These are phyloP conservation scores for Ptychadena robeensis DNA, from an alignment of 2,797 vertebrate species.

Conservation along the genomic window DNA sequence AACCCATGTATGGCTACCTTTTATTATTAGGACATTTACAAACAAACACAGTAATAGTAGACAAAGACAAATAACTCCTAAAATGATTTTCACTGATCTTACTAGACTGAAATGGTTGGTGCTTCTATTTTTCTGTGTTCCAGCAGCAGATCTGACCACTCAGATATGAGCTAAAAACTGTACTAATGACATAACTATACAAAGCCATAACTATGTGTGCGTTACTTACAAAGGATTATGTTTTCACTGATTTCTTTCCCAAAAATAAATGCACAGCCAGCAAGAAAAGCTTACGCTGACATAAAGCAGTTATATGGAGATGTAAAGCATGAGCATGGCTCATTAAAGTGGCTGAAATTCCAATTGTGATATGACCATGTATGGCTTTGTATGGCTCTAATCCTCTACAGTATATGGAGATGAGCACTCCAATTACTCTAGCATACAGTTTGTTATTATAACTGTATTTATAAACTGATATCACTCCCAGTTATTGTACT, in stretches of 20 bases:
- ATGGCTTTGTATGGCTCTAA: background rate
- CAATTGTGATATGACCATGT: constrained; percentile 37
- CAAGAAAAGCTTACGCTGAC: background rate
- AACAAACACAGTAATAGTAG: too few species aligned
- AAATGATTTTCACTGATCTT: too few species aligned
- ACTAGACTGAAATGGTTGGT: too few species aligned
- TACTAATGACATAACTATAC: too few species aligned
- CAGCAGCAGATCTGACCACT: too few species aligned
- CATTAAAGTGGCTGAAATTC: background rate
- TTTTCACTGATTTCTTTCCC: background rate
- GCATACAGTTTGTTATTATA: constrained; percentile 9
- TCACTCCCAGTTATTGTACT: background rate
- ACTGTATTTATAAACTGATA: constrained; percentile 11
- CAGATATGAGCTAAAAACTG: too few species aligned
- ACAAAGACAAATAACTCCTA: too few species aligned
- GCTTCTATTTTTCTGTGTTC: too few species aligned
- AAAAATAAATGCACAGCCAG: background rate
- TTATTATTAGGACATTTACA: too few species aligned
- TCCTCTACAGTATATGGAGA: constrained; percentile 1
- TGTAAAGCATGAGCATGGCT: constrained; percentile 4
- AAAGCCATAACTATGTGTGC: too few species aligned
- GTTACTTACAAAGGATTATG: background rate
- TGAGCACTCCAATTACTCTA: background rate
- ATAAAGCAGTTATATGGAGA: constrained; percentile 15
- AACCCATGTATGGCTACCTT: too few species aligned